Evolutionary conservation across 2,113 vertebrate species (phyloP).

Genomic region (Triplophysa siluroides): DNA sequence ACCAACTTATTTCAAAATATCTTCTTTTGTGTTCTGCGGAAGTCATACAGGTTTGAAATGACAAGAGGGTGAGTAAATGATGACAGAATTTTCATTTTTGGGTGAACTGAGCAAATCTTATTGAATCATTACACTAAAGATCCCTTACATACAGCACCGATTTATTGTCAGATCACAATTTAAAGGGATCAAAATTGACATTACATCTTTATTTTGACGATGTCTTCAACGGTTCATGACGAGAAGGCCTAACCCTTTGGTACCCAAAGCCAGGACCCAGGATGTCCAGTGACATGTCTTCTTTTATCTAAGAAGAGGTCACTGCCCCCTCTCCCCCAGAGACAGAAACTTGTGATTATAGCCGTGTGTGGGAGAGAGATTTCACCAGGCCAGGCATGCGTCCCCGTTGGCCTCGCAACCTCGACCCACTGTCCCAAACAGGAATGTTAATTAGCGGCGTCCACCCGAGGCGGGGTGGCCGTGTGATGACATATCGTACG

Average conservation of each 20-base stretch:
- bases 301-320: conserved; percentile 10
- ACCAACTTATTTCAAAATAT: too few relatives aligned
- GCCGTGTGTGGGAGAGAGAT: conserved; percentile 56
- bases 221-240: background rate
- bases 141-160: background rate
- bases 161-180: background rate
- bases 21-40: too few relatives aligned
- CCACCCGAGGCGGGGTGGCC: conserved; percentile 62
- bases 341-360: conserved; percentile 18
- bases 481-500: conserved; percentile 38
- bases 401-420: conserved; percentile 51
- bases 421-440: conserved; percentile 54
- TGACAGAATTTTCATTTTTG: too few relatives aligned
- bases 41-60: too few relatives aligned
- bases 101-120: background rate
- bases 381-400: conserved; percentile 56
- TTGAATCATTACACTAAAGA: background rate
- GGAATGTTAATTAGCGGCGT: conserved; percentile 74
- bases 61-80: too few relatives aligned
- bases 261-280: conserved; percentile 14
- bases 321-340: conserved; percentile 2
- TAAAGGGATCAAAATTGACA: background rate
- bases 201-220: background rate
- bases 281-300: conserved; percentile 27
- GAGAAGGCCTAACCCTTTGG: conserved; percentile 2